Conservation (phyloP, 2,113 vertebrate species). For the Tichodroma muraria region DNA sequence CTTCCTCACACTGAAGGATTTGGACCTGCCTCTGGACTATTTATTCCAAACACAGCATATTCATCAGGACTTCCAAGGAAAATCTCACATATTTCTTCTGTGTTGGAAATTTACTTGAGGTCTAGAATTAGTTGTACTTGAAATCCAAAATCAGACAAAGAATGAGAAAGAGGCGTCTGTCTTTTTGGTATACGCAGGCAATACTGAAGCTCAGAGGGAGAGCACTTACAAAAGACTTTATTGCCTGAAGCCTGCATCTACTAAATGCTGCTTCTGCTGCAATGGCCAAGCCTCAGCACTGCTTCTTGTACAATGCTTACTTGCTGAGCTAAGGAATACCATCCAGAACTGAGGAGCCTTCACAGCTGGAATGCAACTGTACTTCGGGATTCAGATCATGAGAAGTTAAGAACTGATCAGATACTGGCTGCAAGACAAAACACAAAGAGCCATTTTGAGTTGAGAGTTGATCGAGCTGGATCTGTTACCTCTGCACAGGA, state of each 20-base stretch:
- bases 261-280: background rate
- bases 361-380: background rate
- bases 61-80: background rate
- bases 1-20: background rate
- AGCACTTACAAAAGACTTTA: background rate
- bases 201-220: background rate
- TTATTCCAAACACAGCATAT: background rate
- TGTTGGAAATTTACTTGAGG: background rate
- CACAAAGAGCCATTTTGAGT: background rate
- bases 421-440: background rate
- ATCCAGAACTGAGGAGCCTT: background rate
- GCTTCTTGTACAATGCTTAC: background rate
- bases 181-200: background rate
- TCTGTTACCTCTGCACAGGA: fast-evolving
- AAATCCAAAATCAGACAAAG: background rate
- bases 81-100: background rate
- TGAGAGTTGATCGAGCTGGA: background rate
- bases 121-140: background rate
- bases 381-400: background rate
- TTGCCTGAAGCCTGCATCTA: background rate
- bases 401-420: background rate
- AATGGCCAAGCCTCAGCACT: background rate
- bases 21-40: background rate
- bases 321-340: background rate
- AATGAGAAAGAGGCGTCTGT: background rate